Conservation (phyloP, 2,797 vertebrate genomes). For the Melanogrammus aeglefinus region DNA sequence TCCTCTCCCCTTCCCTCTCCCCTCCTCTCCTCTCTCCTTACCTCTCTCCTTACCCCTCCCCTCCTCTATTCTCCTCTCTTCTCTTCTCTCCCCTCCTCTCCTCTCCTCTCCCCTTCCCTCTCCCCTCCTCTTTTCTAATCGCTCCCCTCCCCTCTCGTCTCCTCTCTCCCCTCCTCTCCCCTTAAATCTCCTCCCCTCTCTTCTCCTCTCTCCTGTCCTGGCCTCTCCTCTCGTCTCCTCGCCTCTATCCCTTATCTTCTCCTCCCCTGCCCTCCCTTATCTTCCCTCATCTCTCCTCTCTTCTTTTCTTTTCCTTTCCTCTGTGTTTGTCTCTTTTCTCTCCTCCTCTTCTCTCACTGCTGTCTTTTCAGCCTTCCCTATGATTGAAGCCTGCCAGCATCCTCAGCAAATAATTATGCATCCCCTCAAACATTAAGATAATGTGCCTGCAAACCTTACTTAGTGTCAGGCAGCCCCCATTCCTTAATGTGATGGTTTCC, state of each 20-base stretch:
- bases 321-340: not conserved
- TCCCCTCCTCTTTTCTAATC: not conserved
- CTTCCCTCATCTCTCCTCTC: not conserved
- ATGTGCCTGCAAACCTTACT: constrained; percentile 27
- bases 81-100: not conserved
- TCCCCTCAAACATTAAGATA: constrained; percentile 10
- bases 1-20: not conserved
- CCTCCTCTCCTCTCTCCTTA: not conserved
- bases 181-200: not conserved
- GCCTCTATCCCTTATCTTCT: not conserved
- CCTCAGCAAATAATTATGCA: not conserved
- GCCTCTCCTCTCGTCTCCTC: not conserved
- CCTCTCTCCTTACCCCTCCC: not conserved
- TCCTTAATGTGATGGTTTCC: not conserved
- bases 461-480: constrained; percentile 32
- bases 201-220: not conserved
- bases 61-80: not conserved
- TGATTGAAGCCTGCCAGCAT: constrained; percentile 25
- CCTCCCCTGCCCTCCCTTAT: not conserved
- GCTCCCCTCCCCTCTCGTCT: not conserved
- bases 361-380: constrained; percentile 17
- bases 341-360: not conserved
- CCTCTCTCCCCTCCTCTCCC: not conserved
- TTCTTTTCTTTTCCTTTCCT: not conserved
- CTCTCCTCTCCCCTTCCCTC: not conserved